phyloP scores from a whole-genome alignment of 2,888 invertebrate species.

The Andrena hattorfiana region DNA sequence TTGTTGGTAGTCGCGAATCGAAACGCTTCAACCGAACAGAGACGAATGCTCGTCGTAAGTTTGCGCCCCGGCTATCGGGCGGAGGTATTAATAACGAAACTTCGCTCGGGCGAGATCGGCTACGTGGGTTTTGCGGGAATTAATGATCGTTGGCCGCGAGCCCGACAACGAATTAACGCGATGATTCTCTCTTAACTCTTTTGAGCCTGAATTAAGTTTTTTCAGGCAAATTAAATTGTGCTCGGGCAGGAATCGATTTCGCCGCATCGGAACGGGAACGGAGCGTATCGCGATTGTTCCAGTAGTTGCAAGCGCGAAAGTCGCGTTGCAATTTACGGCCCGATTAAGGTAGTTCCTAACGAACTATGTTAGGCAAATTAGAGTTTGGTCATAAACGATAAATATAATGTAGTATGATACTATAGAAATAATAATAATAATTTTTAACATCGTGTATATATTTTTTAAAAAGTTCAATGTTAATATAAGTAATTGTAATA shows the following conservation, averaged over 20 bases:
- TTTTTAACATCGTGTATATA: too few species aligned
- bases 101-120: slow-evolving; percentile 13
- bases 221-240: neutral
- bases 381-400: too few species aligned
- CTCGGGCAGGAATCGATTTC: neutral
- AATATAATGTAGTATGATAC: too few species aligned
- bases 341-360: too few species aligned
- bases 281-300: neutral
- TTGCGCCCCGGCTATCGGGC: slow-evolving; percentile 7
- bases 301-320: neutral
- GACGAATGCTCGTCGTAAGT: slow-evolving; percentile 25
- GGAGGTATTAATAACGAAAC: slow-evolving; percentile 28
- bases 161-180: neutral
- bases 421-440: too few species aligned
- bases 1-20: slow-evolving; percentile 19
- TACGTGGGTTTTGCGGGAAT: slow-evolving; percentile 4
- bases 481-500: too few species aligned
- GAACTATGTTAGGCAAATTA: too few species aligned
- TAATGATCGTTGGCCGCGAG: slow-evolving; percentile 10
- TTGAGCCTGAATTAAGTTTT: neutral
- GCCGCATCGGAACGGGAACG: neutral
- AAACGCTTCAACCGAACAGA: slow-evolving; percentile 22
- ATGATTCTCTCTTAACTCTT: neutral
- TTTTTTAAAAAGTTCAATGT: too few species aligned
- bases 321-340: neutral